These are phyloP conservation scores for Ethmia dodecea DNA, from an alignment of 2,888 invertebrate species.

Conservation along the genomic window DNA sequence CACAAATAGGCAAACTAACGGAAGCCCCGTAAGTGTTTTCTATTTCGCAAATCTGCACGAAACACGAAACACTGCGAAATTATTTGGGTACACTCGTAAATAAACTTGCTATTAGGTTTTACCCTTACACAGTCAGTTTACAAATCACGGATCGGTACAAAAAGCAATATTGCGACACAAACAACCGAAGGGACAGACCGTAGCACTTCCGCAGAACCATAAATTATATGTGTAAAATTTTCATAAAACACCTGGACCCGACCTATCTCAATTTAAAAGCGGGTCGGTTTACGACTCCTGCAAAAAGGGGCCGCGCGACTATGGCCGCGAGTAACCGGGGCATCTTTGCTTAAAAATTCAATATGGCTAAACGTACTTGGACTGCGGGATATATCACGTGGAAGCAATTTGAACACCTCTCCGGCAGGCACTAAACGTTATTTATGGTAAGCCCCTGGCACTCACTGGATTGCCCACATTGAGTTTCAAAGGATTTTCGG, in stretches of 20 bases:
- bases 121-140: no score
- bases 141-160: not conserved
- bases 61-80: no score
- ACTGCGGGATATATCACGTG: conserved; percentile 65
- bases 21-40: not conserved
- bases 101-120: no score
- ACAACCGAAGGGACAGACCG: not conserved
- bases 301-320: conserved; percentile 25
- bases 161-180: not conserved
- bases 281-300: conserved; percentile 34
- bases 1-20: not conserved
- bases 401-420: conserved; percentile 74
- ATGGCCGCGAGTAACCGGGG: conserved; percentile 8
- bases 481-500: conserved; percentile 59
- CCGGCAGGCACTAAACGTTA: conserved; percentile 66
- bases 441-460: conserved; percentile 68
- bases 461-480: conserved; percentile 63
- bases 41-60: no score
- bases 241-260: conserved; percentile 35
- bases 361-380: conserved; percentile 63
- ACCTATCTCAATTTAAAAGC: conserved; percentile 45
- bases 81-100: no score
- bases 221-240: conserved; percentile 32
- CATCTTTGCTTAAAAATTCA: conserved; percentile 67
- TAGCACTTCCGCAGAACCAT: not conserved